Base-by-base conservation (phyloP, 1,140 invertebrate species). In the Bombus picipes region DNA sequence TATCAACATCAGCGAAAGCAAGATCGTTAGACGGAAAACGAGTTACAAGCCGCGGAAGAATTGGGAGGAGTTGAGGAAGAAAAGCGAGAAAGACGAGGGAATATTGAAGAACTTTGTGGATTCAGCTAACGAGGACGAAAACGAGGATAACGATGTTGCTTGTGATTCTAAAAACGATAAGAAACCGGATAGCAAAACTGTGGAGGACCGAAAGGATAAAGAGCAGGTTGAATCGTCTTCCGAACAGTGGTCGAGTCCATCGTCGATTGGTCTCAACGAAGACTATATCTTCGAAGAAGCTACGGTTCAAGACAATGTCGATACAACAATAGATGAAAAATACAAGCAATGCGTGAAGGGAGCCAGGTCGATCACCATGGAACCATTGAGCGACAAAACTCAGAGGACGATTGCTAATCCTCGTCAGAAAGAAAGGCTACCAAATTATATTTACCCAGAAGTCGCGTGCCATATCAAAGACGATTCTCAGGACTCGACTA, bases 1-100 rank as follows among this genome's bases (percentile, higher is more conserved):
- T 70, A 96, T 96, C 28, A 94, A 96, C 53, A 96, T 96, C 25
- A 95, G 92, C 28, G 95, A 95, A 74, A 95, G 92, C n/a, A 93
- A 93, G 8, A 94, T 95, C 39, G 91, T 95, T 1, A 91, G 94
- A 28, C 92, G 95, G 34, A 96, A 95, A 53, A 95, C 95, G 9
- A 95, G 94, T 78, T 95, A 95, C 83, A 95, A 95, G 78, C 94
- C 94, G 0, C 77, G 94, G 13, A 95, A 95, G 74, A 95, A 95
- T 72, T 95, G 95, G 95, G 94, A 95, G 28, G 94, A 95, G 66
- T 81, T 95, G 37, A 88, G 95, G 25, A 95, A 95, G 34, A 90
- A 90, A 5, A 95, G 92, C 59, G 95, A 95, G 78, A 95, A 93
- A n/a, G 94, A 95, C 75, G 95, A 95, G 59, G 95, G 93, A 0